Evolutionary conservation across 2,113 vertebrate species (phyloP).

Genomic region (Oceanodroma tethys): DNA sequence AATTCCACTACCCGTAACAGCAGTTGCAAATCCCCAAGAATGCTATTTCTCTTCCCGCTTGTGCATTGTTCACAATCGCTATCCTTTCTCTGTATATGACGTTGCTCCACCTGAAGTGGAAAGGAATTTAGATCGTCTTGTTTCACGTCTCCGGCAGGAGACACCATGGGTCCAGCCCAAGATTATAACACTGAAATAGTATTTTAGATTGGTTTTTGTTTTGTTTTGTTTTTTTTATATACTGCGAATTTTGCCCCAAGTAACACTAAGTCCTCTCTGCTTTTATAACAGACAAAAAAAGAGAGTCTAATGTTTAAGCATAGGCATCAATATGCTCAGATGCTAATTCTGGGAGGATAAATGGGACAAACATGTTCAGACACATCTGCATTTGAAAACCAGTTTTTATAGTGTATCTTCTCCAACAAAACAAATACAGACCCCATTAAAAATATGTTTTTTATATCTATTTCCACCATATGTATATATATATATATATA

Average conservation of each 20-base stretch:
- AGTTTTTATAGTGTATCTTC: neutral
- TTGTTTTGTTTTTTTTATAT: neutral
- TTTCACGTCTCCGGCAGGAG: neutral
- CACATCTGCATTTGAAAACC: neutral
- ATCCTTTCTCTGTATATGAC: neutral
- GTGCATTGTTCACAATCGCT: neutral
- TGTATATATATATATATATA: neutral
- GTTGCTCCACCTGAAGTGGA: neutral
- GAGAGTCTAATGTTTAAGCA: neutral
- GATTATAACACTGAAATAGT: neutral
- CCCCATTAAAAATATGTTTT: neutral
- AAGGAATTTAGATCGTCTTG: conserved; percentile 16
- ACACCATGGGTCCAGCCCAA: neutral
- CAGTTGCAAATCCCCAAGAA: neutral
- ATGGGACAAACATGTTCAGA: neutral
- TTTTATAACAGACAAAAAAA: neutral
- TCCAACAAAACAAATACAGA: neutral
- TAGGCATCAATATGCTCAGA: neutral
- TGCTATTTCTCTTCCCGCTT: neutral
- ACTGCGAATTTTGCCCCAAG: neutral
- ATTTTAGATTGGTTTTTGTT: neutral
- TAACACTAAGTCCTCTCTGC: neutral
- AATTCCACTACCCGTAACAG: neutral
- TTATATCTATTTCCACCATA: neutral
- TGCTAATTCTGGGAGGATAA: neutral